Evolutionary conservation across 1,140 invertebrate genomes (phyloP), one percentile per base, ranked within the genome.

Genomic region (Cydia pomonella): DNA sequence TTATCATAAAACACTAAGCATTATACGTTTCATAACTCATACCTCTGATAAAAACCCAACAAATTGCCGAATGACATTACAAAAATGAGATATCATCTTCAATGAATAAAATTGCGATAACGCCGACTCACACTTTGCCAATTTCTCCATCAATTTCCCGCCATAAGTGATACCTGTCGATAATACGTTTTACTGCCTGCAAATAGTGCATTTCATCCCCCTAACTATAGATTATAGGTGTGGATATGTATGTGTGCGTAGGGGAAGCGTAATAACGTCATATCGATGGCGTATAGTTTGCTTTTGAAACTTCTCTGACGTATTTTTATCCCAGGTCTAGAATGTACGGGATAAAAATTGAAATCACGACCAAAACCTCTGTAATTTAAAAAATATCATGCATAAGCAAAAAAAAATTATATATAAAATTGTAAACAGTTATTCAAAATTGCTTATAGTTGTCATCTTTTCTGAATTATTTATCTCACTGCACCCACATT

Each of bases 101-200:
- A 23, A 59, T 59, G 53, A 59, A 59, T 59, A 59, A 50, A n/a
- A n/a, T 23, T 59, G 6, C 4, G 9, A 59, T 59, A 23, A 23
- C n/a, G 53, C 53, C 53, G 21, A 59, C 53, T 59, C 53, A 59
- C 53, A 23, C 53, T 59, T 23, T 59, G 12, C 53, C 53, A 59
- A 59, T 59, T 23, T 59, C 53, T 59, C 21, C 53, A 59, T 23
- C 53, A 59, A 53, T 53, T 53, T 53, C 9, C 18, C 53, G 53
- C 18, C 53, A 59, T 59, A 59, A 59, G 53, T 59, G n/a, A 50
- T 50, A 59, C 53, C 53, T 9, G 53, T 59, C 53, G 53, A 59
- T 59, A 59, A 59, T 59, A 21, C 21, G 53, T 59, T 59, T 53
- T 59, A 59, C 21, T 21, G 18, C 53, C 10, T 21, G 21, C 53